A percentile compares a stretch with the other conserved stretches of the same genome.
Evolutionary conservation across 1,140 invertebrate species (phyloP).

Genomic region (Procambarus virginalis): DNA sequence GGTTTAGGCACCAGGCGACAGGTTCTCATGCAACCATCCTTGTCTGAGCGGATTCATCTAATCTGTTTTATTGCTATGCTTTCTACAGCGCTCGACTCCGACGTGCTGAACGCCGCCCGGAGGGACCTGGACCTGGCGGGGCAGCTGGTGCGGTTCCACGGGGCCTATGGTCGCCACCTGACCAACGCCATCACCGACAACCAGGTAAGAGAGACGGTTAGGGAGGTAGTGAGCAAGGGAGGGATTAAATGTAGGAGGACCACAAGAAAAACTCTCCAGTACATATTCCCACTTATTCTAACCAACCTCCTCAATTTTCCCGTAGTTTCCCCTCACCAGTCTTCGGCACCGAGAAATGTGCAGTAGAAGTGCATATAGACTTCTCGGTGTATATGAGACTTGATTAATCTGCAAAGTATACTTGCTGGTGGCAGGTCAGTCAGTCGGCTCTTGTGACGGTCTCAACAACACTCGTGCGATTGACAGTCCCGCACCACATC

Average conservation of each 20-base stretch:
- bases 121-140: constrained; percentile 73
- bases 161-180: constrained; percentile 72
- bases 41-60: no score
- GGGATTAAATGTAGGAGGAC: constrained; percentile 3
- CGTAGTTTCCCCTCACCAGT: no score
- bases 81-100: constrained; percentile 72
- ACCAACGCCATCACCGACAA: constrained; percentile 74
- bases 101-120: constrained; percentile 72
- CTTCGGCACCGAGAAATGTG: no score
- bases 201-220: constrained; percentile 71
- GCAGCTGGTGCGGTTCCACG: constrained; percentile 74
- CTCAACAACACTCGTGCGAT: not conserved
- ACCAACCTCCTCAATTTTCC: no score
- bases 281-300: no score
- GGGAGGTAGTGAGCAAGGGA: constrained; percentile 21
- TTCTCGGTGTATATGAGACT: no score
- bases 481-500: not conserved
- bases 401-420: no score
- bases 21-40: no score
- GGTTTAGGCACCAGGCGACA: no score
- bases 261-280: not conserved
- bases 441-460: no score
- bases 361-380: no score
- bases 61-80: not conserved
- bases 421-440: no score